Percentiles rank a stretch among this genome's conserved stretches.
These are phyloP conservation scores for Saimiri boliviensis DNA, from an alignment of 2,113 vertebrate species.

Conservation along the genomic window DNA sequence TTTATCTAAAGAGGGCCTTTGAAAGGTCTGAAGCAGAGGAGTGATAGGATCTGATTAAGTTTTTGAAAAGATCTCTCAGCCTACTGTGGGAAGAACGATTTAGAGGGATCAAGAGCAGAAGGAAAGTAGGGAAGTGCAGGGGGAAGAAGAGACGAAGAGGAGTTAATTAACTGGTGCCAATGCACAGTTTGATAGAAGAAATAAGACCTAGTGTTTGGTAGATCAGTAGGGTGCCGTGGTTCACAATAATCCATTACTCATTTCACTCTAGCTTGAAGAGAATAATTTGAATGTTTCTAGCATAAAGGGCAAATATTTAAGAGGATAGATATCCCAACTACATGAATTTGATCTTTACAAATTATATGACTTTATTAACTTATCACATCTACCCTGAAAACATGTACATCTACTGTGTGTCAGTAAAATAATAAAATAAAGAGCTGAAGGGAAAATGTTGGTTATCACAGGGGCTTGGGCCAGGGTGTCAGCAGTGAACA, in stretches of 20 bases:
- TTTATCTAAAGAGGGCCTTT: conserved; percentile 22
- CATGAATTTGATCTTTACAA: neutral
- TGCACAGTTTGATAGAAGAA: neutral
- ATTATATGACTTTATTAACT: neutral
- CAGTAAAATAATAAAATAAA: neutral
- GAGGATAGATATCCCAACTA: neutral
- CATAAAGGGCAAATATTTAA: neutral
- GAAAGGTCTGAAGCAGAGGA: neutral
- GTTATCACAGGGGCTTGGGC: neutral
- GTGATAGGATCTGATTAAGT: neutral
- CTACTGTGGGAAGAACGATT: neutral
- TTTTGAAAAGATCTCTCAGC: neutral
- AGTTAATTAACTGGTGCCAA: neutral
- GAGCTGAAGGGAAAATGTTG: neutral
- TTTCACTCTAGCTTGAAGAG: neutral
- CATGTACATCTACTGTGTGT: neutral
- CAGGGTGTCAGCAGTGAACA: neutral
- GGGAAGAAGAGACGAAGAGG: neutral
- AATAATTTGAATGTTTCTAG: neutral
- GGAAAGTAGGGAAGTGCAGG: neutral
- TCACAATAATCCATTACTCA: neutral
- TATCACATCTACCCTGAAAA: neutral
- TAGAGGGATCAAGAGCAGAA: neutral
- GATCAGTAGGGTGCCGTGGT: neutral
- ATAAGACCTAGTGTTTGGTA: neutral